These are phyloP conservation scores for Idris sp. DNA, from an alignment of 1,140 invertebrate genomes.

Conservation along the genomic window DNA sequence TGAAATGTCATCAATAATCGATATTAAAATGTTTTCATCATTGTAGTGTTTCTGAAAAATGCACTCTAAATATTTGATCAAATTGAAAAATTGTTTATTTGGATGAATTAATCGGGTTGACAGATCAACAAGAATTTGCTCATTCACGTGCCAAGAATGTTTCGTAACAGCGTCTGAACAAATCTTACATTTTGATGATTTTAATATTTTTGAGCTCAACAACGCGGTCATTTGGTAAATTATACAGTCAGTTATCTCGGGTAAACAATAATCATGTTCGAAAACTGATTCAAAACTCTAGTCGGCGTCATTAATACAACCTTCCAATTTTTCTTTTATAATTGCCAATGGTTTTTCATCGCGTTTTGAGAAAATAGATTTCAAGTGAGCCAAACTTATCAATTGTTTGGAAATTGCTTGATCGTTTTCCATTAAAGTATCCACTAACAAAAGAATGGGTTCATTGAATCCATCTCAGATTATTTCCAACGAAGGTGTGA, in stretches of 20 bases:
- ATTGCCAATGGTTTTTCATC: too few relatives aligned
- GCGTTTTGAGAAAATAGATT: too few relatives aligned
- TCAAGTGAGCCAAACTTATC: too few relatives aligned
- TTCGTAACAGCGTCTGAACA: slow-evolving; percentile 10
- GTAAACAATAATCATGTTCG: slow-evolving; percentile 16
- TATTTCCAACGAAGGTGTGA: too few relatives aligned
- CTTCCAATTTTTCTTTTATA: slow-evolving; percentile 3
- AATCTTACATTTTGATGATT: slow-evolving; percentile 3
- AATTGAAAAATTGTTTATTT: slow-evolving; percentile 20
- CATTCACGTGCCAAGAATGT: slow-evolving; percentile 5
- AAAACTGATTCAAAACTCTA: slow-evolving; percentile 3
- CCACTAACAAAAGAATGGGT: too few relatives aligned
- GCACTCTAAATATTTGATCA: slow-evolving; percentile 21
- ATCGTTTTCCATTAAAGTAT: too few relatives aligned
- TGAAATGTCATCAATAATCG: slow-evolving; percentile 30
- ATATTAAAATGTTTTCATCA: not conserved
- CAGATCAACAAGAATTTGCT: slow-evolving; percentile 4
- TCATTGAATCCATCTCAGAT: too few relatives aligned
- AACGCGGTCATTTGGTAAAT: slow-evolving; percentile 14
- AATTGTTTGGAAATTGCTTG: too few relatives aligned
- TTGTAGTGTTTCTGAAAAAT: slow-evolving; percentile 30
- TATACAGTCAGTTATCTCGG: slow-evolving; percentile 17
- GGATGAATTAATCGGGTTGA: slow-evolving; percentile 9
- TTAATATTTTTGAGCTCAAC: slow-evolving; percentile 7
- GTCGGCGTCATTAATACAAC: slow-evolving; percentile 1